Evolutionary conservation across 1,140 invertebrate genomes (phyloP).

Genomic region (Cotesia glomerata): DNA sequence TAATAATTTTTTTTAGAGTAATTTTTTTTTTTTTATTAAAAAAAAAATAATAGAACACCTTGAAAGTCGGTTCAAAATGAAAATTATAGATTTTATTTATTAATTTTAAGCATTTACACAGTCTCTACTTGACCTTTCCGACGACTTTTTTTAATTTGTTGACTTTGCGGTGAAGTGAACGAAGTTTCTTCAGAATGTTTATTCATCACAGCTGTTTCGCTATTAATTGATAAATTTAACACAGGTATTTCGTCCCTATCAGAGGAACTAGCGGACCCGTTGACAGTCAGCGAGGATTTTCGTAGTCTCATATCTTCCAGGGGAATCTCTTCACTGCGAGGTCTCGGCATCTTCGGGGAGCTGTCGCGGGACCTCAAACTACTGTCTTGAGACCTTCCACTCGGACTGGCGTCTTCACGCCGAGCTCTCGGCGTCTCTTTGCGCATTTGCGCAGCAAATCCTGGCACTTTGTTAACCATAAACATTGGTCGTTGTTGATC

Average conservation of each 20-base stretch:
- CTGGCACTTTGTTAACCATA: slow-evolving; percentile 69
- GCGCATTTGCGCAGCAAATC: slow-evolving; percentile 72
- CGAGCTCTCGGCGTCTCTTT: slow-evolving; percentile 57
- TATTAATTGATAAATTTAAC: slow-evolving; percentile 46
- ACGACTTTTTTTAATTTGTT: slow-evolving; percentile 53
- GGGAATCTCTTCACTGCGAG: slow-evolving; percentile 83
- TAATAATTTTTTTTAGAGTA: too few relatives aligned
- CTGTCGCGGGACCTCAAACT: slow-evolving; percentile 69
- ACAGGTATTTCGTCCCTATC: slow-evolving; percentile 37
- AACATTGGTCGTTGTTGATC: slow-evolving; percentile 66
- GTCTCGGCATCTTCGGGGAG: slow-evolving; percentile 75
- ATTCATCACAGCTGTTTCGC: slow-evolving; percentile 35
- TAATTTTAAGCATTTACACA: slow-evolving; percentile 62
- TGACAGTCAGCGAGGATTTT: slow-evolving; percentile 50
- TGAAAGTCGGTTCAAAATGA: not conserved
- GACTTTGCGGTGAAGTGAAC: slow-evolving; percentile 68
- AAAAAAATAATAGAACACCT: too few relatives aligned
- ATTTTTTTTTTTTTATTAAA: too few relatives aligned
- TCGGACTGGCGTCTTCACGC: slow-evolving; percentile 51
- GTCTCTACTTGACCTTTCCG: slow-evolving; percentile 73
- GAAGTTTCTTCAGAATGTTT: slow-evolving; percentile 74
- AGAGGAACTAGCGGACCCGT: slow-evolving; percentile 30
- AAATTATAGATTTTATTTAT: not conserved
- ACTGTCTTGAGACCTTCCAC: slow-evolving; percentile 45
- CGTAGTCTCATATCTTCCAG: slow-evolving; percentile 75